A percentile compares a stretch with the other conserved stretches of the same genome.
Conservation (phyloP, 2,113 vertebrate species). For the Pterocles orientalis region DNA sequence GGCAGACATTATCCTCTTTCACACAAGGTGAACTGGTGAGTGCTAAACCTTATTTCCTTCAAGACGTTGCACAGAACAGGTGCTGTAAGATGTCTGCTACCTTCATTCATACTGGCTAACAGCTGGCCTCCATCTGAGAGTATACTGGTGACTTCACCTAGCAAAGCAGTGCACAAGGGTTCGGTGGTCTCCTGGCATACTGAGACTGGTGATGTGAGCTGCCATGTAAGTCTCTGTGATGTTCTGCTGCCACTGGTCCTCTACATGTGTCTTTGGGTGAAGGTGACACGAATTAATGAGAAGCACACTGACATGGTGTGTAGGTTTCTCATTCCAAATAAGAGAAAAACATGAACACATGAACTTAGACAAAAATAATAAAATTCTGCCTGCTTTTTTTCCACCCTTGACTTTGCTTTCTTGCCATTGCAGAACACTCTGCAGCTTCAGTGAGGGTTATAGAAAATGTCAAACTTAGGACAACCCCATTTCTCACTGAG, state of each 20-base stretch:
- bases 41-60: neutral
- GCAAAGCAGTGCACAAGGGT: neutral
- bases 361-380: neutral
- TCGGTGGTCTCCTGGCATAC: neutral
- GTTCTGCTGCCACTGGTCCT: neutral
- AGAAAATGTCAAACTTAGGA: neutral
- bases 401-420: neutral
- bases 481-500: neutral
- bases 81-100: neutral
- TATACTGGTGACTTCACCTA: neutral
- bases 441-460: neutral
- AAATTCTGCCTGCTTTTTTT: neutral
- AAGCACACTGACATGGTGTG: neutral
- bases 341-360: neutral
- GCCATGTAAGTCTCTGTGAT: fast-evolving
- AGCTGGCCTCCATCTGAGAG: neutral
- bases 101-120: no score
- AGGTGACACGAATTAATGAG: fast-evolving
- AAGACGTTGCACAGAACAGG: neutral
- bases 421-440: neutral
- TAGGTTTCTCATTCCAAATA: neutral
- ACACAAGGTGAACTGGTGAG: neutral
- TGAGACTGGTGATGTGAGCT: neutral
- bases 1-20: neutral
- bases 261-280: neutral